These are phyloP conservation scores for Lithophane socia DNA, from an alignment of 2,888 invertebrate species.

Conservation along the genomic window DNA sequence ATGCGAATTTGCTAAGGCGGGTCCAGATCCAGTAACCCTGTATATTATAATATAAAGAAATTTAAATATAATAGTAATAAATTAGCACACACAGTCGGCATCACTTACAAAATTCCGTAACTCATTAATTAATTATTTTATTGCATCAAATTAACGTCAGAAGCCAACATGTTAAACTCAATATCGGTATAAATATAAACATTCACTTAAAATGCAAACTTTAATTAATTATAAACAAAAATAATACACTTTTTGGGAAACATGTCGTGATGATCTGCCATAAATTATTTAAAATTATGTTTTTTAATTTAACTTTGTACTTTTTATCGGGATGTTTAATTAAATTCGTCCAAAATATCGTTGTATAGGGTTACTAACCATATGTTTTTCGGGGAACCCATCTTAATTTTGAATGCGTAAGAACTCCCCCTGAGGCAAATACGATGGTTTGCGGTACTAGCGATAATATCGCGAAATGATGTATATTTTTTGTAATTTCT, in stretches of 20 bases:
- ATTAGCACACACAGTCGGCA: constrained; percentile 37
- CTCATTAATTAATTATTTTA: constrained; percentile 56
- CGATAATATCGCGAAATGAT: constrained; percentile 41
- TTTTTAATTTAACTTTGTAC: constrained; percentile 59
- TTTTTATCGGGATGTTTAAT: constrained; percentile 65
- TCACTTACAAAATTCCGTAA: constrained; percentile 28
- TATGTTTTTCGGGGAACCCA: constrained; percentile 62
- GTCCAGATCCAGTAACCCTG: too few relatives aligned
- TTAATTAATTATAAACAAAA: constrained; percentile 61
- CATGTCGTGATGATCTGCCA: constrained; percentile 63
- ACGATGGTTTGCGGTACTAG: constrained; percentile 10
- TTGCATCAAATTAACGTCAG: constrained; percentile 64
- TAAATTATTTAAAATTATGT: constrained; percentile 69
- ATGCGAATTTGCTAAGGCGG: too few relatives aligned
- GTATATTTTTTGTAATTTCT: constrained; percentile 22
- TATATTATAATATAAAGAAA: too few relatives aligned
- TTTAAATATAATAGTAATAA: constrained; percentile 20
- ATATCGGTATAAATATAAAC: constrained; percentile 43
- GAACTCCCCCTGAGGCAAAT: constrained; percentile 29
- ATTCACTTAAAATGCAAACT: constrained; percentile 59
- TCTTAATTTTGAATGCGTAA: constrained; percentile 45
- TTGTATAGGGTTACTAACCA: constrained; percentile 60
- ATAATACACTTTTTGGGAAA: constrained; percentile 50
- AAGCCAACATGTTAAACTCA: constrained; percentile 28
- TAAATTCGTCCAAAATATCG: constrained; percentile 60